Conservation (phyloP, 2,888 invertebrate genomes). For the Osmoderma eremita region DNA sequence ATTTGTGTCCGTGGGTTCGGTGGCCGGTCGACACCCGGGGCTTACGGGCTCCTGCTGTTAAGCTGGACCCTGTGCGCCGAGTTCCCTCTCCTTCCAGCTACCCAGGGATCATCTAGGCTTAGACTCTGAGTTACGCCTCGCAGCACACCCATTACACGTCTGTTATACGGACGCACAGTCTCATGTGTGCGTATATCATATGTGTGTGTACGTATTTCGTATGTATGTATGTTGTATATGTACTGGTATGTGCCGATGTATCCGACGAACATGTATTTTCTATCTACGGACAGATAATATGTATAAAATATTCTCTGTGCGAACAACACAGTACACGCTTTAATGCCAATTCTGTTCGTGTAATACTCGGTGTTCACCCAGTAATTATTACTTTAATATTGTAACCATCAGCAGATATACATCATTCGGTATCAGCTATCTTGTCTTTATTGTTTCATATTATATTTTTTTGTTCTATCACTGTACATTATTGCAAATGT, state of each 20-base stretch:
- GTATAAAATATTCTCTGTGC: conserved; percentile 26
- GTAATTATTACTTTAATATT: conserved; percentile 17
- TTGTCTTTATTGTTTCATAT: no score
- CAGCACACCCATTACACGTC: conserved; percentile 44
- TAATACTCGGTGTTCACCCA: background rate
- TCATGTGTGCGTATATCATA: conserved; percentile 11
- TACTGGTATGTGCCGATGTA: conserved; percentile 11
- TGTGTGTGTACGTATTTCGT: background rate
- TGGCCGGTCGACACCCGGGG: conserved; percentile 61
- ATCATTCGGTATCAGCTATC: no score
- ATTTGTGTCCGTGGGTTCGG: conserved; percentile 61
- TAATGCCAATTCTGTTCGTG: background rate
- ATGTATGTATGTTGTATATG: background rate
- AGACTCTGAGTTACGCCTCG: conserved; percentile 44
- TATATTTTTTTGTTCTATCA: no score
- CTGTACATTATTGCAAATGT: no score
- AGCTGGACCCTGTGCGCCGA: conserved; percentile 42
- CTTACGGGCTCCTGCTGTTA: conserved; percentile 48
- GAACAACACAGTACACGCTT: background rate
- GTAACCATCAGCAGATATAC: background rate
- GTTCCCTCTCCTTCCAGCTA: conserved; percentile 42
- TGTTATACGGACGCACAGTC: conserved; percentile 38
- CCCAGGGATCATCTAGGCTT: conserved; percentile 45
- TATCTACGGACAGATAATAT: conserved; percentile 7
- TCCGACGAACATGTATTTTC: conserved; percentile 24